Evolutionary conservation across 2,888 invertebrate species (phyloP), one percentile per base, ranked within the genome.

Genomic region (Eupithecia vulgata): DNA sequence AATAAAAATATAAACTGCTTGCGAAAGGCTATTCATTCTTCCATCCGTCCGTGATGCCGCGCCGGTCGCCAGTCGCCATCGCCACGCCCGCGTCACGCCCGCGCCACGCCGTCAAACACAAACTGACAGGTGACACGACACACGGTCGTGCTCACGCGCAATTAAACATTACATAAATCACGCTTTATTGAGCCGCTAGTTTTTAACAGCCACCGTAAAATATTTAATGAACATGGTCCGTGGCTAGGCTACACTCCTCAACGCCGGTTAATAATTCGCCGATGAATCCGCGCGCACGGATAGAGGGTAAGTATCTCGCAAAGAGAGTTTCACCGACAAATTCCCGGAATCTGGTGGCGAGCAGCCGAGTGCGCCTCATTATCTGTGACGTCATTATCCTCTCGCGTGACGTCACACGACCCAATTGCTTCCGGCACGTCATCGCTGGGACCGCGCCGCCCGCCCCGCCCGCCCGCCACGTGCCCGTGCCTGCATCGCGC

Each of bases 41-140:
- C n/a, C n/a, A n/a, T n/a, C n/a, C n/a, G n/a, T n/a, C n/a, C n/a
- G n/a, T n/a, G n/a, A n/a, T n/a, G n/a, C n/a, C n/a, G n/a, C n/a
- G n/a, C n/a, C n/a, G n/a, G n/a, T n/a, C n/a, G n/a, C n/a, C n/a
- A n/a, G n/a, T n/a, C n/a, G n/a, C n/a, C n/a, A n/a, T n/a, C 15
- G 48, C 52, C 45, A 17, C 48, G n/a, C 48, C n/a, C n/a, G 48
- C 48, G 48, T 7, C n/a, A n/a, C 52, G 52, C 52, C n/a, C 67
- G 40, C 70, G 64, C 59, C 68, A 35, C 68, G 73, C 71, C 75
- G 78, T 78, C 74, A 76, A 73, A 59, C 69, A 73, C 76, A 77
- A 79, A 78, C 69, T 62, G 79, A 68, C 75, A 68, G 67, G 57
- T 25, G 71, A 57, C 79, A 79, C 76, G 79, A 69, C 71, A 75